Evolutionary conservation across 1,140 invertebrate genomes (phyloP).

Genomic region (Aradophagus sp.): DNA sequence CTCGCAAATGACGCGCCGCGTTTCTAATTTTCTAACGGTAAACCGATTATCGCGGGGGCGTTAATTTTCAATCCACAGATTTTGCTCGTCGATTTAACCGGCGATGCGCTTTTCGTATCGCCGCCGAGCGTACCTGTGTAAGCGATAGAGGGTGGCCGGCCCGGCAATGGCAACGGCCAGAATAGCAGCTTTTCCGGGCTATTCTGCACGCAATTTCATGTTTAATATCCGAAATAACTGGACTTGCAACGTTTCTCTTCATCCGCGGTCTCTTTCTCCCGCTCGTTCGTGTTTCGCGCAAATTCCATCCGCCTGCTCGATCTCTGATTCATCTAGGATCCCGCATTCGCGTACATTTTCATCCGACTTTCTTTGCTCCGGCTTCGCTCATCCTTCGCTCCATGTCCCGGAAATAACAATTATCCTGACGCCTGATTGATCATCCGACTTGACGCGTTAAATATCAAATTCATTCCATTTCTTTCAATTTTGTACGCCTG

Average conservation of each 20-base stretch:
- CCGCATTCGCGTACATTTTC: neutral
- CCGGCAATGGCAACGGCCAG: constrained; percentile 39
- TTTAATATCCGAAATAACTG: constrained; percentile 72
- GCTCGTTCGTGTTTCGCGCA: constrained; percentile 47
- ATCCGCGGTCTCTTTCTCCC: constrained; percentile 44
- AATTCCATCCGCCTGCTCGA: constrained; percentile 50
- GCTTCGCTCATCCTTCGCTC: too few species aligned
- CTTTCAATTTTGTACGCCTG: too few species aligned
- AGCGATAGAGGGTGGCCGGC: constrained; percentile 54
- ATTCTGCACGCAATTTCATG: constrained; percentile 69
- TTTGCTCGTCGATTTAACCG: constrained; percentile 55
- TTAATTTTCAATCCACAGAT: constrained; percentile 58
- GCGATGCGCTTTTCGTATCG: constrained; percentile 57
- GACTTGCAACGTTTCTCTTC: constrained; percentile 62
- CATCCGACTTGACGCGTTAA: too few species aligned
- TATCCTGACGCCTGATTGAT: too few species aligned
- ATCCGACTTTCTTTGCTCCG: neutral
- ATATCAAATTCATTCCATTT: too few species aligned
- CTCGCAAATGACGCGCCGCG: constrained; percentile 25
- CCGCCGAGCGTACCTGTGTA: constrained; percentile 49
- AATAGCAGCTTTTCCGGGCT: constrained; percentile 64
- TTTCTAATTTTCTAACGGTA: constrained; percentile 53
- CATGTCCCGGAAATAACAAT: too few species aligned
- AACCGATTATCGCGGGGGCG: constrained; percentile 48
- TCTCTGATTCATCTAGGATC: constrained; percentile 31